Percentiles rank a stretch among this genome's conserved stretches.
phyloP scores from a whole-genome alignment of 2,797 vertebrate species.

The Micromesistius poutassou region DNA sequence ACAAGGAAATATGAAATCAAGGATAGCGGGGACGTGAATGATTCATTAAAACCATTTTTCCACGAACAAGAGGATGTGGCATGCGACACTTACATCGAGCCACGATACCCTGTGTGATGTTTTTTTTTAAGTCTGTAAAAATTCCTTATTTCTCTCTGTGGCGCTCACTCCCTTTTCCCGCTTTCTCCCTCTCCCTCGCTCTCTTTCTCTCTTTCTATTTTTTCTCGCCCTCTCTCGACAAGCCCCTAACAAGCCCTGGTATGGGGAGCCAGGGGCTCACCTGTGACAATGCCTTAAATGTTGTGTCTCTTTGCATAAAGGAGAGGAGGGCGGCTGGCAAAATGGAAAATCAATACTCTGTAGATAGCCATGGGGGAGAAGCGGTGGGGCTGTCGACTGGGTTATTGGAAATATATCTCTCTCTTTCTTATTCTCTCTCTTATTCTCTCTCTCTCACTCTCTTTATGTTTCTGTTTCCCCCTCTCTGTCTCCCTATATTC shows the following conservation, averaged over 20 bases:
- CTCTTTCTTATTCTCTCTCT: too few species aligned
- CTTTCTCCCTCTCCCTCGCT: too few species aligned
- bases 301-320: conserved; percentile 58
- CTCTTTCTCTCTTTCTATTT: background rate
- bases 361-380: conserved; percentile 83
- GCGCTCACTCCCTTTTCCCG: too few species aligned
- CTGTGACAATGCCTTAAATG: conserved; percentile 69
- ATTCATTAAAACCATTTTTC: conserved; percentile 15
- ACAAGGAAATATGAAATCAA: background rate
- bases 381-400: conserved; percentile 48
- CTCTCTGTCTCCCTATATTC: conserved; percentile 74
- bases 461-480: background rate
- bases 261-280: conserved; percentile 31
- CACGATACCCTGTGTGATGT: conserved; percentile 8
- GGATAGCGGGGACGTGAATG: conserved; percentile 8
- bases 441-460: background rate
- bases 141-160: background rate
- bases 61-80: too few species aligned
- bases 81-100: too few species aligned
- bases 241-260: too few species aligned
- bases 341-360: conserved; percentile 69
- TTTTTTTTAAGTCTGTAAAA: conserved; percentile 27
- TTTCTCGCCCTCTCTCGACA: conserved; percentile 5
- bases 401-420: too few species aligned
- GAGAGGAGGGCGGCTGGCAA: conserved; percentile 43